These are phyloP conservation scores for Trachymyrmex septentrionalis DNA, from an alignment of 1,140 invertebrate genomes.

Conservation along the genomic window DNA sequence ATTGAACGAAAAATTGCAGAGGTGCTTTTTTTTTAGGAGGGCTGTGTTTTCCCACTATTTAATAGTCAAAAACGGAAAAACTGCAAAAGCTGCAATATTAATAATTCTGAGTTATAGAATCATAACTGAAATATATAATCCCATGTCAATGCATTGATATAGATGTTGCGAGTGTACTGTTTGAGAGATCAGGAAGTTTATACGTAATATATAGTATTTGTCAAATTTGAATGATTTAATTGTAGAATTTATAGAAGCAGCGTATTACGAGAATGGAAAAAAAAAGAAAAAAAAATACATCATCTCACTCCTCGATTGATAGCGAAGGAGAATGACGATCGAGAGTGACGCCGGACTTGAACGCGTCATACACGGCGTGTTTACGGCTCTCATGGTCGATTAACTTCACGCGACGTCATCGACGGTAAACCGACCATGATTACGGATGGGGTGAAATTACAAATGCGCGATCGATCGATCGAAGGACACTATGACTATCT, in stretches of 20 bases:
- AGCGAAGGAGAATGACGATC: slow-evolving; percentile 14
- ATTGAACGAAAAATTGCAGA: neutral
- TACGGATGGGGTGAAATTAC: slow-evolving; percentile 42
- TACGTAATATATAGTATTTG: neutral
- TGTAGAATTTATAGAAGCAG: neutral
- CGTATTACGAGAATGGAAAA: neutral
- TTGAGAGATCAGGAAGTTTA: neutral
- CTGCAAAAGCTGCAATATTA: neutral
- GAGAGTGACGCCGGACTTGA: slow-evolving; percentile 24
- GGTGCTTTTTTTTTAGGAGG: neutral
- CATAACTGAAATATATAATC: neutral
- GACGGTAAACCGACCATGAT: slow-evolving; percentile 46
- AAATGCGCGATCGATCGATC: slow-evolving; percentile 44
- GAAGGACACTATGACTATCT: slow-evolving; percentile 13
- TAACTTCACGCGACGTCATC: slow-evolving; percentile 35
- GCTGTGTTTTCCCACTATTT: neutral
- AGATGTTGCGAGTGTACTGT: neutral
- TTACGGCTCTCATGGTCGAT: slow-evolving; percentile 16
- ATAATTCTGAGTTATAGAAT: neutral
- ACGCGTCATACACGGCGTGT: slow-evolving; percentile 21
- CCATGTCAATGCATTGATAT: neutral
- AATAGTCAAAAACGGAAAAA: neutral
- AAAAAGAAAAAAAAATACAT: neutral
- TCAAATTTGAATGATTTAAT: neutral
- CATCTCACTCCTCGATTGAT: neutral